Evolutionary conservation across 2,113 vertebrate genomes (phyloP).

Genomic region (Pantherophis guttatus): DNA sequence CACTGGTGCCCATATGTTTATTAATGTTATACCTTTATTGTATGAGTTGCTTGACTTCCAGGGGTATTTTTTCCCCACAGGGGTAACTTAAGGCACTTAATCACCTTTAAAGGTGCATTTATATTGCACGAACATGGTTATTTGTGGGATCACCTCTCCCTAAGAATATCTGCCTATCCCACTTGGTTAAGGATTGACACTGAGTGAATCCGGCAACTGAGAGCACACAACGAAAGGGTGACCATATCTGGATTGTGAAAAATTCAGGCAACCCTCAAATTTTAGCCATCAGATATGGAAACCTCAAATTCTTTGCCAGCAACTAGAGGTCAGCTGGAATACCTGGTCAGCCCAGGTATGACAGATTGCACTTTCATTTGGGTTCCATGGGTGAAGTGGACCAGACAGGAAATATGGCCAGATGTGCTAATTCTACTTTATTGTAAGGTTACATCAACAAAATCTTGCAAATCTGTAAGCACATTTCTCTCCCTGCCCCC

Average conservation of each 20-base stretch:
- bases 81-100: not conserved
- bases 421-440: not conserved
- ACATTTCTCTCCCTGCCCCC: not conserved
- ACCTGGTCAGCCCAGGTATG: not conserved
- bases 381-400: not conserved
- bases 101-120: not conserved
- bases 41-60: not conserved
- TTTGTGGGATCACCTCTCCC: not conserved
- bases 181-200: not conserved
- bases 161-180: not conserved
- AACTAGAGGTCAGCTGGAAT: not conserved
- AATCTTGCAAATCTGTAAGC: not conserved
- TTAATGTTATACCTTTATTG: not conserved
- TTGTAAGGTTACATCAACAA: not conserved
- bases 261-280: not conserved
- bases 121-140: not conserved
- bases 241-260: not conserved
- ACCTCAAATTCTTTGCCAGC: not conserved
- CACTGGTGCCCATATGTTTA: not conserved
- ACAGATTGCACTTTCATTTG: not conserved
- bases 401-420: not conserved
- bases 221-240: not conserved
- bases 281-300: not conserved
- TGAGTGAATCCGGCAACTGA: not conserved
- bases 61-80: no score